Percentiles rank a stretch among this genome's conserved stretches.
Evolutionary conservation across 1,140 invertebrate genomes (phyloP).

Genomic region (Papilio helenus): DNA sequence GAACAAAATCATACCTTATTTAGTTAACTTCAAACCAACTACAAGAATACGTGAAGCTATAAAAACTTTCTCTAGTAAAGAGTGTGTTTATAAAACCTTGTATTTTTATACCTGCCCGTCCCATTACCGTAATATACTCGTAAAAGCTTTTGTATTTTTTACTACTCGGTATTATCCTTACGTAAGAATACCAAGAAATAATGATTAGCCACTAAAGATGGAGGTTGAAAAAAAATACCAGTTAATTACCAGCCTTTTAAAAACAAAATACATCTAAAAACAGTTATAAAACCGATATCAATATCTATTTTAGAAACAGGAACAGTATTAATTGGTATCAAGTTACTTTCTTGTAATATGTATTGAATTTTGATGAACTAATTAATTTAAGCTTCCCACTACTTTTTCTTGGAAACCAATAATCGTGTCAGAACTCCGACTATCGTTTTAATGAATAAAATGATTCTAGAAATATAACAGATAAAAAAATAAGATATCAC

Average conservation of each 20-base stretch:
- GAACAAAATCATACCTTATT: too few relatives aligned
- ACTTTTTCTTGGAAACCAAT: not conserved
- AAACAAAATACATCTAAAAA: not conserved
- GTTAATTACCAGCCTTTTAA: not conserved
- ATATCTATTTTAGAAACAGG: too few relatives aligned
- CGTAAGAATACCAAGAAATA: slow-evolving; percentile 9
- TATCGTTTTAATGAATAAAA: too few relatives aligned
- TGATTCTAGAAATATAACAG: too few relatives aligned
- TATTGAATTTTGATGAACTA: too few relatives aligned
- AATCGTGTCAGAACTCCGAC: not conserved
- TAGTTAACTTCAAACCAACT: not conserved
- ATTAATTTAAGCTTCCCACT: not conserved
- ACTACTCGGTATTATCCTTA: not conserved
- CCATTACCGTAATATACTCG: slow-evolving; percentile 3
- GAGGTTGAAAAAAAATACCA: not conserved
- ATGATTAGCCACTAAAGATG: not conserved
- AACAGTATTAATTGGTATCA: too few relatives aligned
- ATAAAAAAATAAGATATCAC: too few relatives aligned
- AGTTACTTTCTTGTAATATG: too few relatives aligned
- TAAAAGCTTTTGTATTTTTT: slow-evolving; percentile 25
- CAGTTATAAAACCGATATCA: too few relatives aligned
- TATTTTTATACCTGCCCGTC: not conserved
- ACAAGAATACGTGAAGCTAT: not conserved
- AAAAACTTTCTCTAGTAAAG: not conserved
- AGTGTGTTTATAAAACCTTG: slow-evolving; percentile 2